phyloP scores from a whole-genome alignment of 2,797 vertebrate species.

The Sebastes elongatus region DNA sequence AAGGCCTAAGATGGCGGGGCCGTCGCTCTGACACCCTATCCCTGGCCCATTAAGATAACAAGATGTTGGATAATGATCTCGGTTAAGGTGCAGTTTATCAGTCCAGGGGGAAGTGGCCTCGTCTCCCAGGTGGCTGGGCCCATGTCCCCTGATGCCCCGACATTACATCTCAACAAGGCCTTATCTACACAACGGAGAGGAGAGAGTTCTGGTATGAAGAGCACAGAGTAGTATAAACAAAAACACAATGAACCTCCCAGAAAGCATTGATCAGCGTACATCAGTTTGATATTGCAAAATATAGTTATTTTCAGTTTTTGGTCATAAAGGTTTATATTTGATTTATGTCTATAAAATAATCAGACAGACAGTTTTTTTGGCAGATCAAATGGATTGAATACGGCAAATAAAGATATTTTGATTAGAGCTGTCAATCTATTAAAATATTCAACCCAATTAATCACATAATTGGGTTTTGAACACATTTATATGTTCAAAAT shows the following conservation, averaged over 20 bases:
- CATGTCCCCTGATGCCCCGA: constrained; percentile 32
- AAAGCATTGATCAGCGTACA: neutral
- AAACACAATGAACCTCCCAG: neutral
- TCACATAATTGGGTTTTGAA: too few species aligned
- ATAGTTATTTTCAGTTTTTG: neutral
- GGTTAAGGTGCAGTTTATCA: constrained; percentile 76
- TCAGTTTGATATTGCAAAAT: neutral
- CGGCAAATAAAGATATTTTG: neutral
- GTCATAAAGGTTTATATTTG: neutral
- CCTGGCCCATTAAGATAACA: constrained; percentile 92
- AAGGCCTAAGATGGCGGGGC: constrained; percentile 75
- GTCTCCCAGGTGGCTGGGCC: constrained; percentile 61
- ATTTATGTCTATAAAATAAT: neutral
- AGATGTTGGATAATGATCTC: constrained; percentile 84
- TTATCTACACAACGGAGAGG: constrained; percentile 13
- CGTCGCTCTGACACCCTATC: constrained; percentile 80
- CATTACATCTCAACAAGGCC: constrained; percentile 24
- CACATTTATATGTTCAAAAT: too few species aligned
- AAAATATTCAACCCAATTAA: too few species aligned
- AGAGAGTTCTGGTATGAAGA: constrained; percentile 1
- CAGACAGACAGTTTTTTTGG: neutral
- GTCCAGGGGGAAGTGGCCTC: constrained; percentile 59
- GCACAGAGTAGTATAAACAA: neutral
- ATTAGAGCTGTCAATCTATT: too few species aligned
- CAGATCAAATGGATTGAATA: neutral